Evolutionary conservation across 2,888 invertebrate genomes (phyloP).

Genomic region (Plagodis pulveraria): DNA sequence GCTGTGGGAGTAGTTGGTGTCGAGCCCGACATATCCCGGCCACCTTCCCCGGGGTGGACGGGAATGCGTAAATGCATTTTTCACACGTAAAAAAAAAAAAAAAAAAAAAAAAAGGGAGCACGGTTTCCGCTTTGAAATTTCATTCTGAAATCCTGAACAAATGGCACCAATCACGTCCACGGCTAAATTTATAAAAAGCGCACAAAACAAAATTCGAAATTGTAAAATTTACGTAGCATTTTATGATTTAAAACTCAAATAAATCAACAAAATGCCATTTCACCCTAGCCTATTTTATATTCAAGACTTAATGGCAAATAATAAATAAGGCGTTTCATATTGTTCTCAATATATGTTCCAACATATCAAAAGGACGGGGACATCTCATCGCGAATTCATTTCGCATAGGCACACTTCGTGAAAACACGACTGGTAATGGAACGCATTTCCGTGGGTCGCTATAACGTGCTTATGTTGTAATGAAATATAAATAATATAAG

Average conservation of each 20-base stretch:
- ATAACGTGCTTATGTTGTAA: constrained; percentile 39
- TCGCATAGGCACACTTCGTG: constrained; percentile 65
- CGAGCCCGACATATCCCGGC: too few relatives aligned
- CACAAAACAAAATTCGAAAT: too few relatives aligned
- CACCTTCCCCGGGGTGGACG: too few relatives aligned
- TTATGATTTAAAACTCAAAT: constrained; percentile 1
- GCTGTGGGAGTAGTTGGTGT: too few relatives aligned
- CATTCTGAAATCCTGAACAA: too few relatives aligned
- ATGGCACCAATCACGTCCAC: too few relatives aligned
- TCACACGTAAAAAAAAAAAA: too few relatives aligned
- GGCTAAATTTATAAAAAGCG: too few relatives aligned
- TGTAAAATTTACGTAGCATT: too few relatives aligned
- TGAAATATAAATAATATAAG: constrained; percentile 35
- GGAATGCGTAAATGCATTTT: too few relatives aligned
- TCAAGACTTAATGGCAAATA: constrained; percentile 53
- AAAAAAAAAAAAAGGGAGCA: too few relatives aligned
- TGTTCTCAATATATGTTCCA: constrained; percentile 42
- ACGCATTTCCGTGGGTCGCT: constrained; percentile 39
- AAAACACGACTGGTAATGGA: constrained; percentile 59
- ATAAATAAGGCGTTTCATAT: constrained; percentile 66
- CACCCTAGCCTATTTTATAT: constrained; percentile 16
- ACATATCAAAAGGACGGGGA: constrained; percentile 61
- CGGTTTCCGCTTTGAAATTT: too few relatives aligned
- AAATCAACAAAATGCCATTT: constrained; percentile 10
- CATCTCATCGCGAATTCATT: constrained; percentile 66